Evolutionary conservation across 2,113 vertebrate species (phyloP), one percentile per base, ranked within the genome.

Genomic region (Platanista minor): DNA sequence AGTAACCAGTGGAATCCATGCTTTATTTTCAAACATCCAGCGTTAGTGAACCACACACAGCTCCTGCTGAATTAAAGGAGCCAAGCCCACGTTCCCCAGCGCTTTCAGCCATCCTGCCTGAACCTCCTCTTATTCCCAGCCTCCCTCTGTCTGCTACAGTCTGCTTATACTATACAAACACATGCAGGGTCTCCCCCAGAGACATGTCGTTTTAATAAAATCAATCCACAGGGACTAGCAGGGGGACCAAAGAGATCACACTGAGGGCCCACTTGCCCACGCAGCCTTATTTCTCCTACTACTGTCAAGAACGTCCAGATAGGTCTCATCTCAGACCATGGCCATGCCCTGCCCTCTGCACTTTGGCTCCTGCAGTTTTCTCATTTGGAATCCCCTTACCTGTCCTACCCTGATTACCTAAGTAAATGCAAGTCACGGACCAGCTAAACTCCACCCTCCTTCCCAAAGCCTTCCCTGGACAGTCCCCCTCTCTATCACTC

Each of bases 21-120:
- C 43, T 92, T 88, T 49, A 41, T 77, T 46, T 91, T 88, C 93
- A 88, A 67, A 87, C 46, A 64, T 9, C 62, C 6, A 12, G 36
- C 33, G 21, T 31, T 29, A 15, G 54, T 0, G 1, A 92, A 62
- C 17, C 15, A 3, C 36, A 29, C 23, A 5, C 33, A 29, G 2
- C n/a, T 62, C 43, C 61, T 66, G 31, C 15, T 66, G 23, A 67
- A 59, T 69, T 49, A 64, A 64, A 85, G 7, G 31, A 64, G 31
- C 57, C 69, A 17, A 7, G 52, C 8, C 43, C 46, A 80, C 0
- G 2, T 11, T 36, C 31, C 54, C 66, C 4, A 5, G 17, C 5
- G 57, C 91, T 66, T 72, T 88, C 54, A 71, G 62, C 77, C 64
- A 57, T 1, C n/a, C 14, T 59, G 69, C 49, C 23, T 0, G 2